A percentile compares a stretch with the other conserved stretches of the same genome.
Evolutionary conservation across 2,113 vertebrate species (phyloP).

Genomic region (Azemiops feae): DNA sequence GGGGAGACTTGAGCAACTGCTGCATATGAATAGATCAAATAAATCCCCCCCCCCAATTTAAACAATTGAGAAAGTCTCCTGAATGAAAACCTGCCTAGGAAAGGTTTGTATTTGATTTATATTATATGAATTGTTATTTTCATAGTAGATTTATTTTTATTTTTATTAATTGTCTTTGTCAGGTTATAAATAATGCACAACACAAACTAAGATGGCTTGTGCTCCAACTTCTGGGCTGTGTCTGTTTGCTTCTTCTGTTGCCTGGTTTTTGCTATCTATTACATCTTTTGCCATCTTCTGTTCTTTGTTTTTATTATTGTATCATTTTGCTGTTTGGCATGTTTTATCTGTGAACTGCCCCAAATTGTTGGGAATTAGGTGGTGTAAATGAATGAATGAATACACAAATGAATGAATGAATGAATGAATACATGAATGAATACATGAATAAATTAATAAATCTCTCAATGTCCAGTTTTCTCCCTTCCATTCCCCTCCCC

Average conservation of each 20-base stretch:
- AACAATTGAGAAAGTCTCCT: not conserved
- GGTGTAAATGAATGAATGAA: not conserved
- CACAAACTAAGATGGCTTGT: slow-evolving; percentile 1
- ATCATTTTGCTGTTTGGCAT: not conserved
- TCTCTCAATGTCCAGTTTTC: not conserved
- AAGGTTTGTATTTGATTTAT: not conserved
- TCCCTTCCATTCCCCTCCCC: not conserved
- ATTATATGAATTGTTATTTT: not conserved
- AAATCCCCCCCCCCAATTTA: too few species aligned
- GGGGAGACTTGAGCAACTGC: not conserved
- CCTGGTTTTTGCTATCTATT: not conserved
- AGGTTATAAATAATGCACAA: not conserved
- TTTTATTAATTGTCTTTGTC: not conserved
- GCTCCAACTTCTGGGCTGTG: not conserved
- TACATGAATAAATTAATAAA: not conserved
- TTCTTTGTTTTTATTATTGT: not conserved
- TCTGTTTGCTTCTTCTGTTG: not conserved
- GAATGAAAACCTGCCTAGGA: not conserved
- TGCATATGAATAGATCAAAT: not conserved
- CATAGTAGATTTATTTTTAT: not conserved
- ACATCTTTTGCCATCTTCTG: not conserved
- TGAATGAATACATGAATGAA: not conserved
- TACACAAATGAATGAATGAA: not conserved
- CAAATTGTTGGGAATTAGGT: not conserved
- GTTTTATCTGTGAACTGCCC: not conserved